phyloP scores from a whole-genome alignment of 2,797 vertebrate species.

The Botia kubotai region DNA sequence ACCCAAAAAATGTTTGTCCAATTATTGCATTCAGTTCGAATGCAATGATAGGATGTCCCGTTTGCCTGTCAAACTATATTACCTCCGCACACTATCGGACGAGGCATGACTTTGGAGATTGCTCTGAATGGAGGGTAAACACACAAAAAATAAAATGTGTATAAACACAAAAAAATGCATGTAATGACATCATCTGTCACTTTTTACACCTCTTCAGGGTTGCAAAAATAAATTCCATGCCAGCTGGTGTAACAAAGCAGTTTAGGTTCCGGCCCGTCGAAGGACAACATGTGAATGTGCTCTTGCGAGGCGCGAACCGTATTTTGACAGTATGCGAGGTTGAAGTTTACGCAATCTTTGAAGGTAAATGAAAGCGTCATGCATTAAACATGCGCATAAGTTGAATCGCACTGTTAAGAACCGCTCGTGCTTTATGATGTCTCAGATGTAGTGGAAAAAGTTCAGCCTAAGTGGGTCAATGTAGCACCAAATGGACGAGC shows the following conservation, averaged over 20 bases:
- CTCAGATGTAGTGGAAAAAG: background rate
- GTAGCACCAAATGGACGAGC: constrained; percentile 16
- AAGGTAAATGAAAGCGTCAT: background rate
- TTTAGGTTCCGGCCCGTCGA: constrained; percentile 12
- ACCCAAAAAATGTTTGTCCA: no score
- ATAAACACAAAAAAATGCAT: no score
- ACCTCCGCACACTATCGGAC: no score
- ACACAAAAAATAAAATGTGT: no score
- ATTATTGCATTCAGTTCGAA: no score
- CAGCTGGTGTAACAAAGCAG: background rate
- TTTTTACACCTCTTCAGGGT: background rate
- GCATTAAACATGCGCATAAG: background rate
- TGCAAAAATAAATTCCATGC: background rate
- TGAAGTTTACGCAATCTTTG: background rate
- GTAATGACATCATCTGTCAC: background rate
- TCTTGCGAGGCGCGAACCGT: background rate
- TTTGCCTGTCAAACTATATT: no score
- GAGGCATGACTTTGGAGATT: no score
- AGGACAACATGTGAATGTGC: background rate
- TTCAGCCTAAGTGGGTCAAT: background rate
- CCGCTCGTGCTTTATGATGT: background rate
- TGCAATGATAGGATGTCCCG: no score
- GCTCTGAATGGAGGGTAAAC: no score
- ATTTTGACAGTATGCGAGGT: constrained; percentile 25
- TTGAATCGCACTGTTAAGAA: background rate